phyloP scores from a whole-genome alignment of 2,888 invertebrate species.

The Nomada ferruginata region DNA sequence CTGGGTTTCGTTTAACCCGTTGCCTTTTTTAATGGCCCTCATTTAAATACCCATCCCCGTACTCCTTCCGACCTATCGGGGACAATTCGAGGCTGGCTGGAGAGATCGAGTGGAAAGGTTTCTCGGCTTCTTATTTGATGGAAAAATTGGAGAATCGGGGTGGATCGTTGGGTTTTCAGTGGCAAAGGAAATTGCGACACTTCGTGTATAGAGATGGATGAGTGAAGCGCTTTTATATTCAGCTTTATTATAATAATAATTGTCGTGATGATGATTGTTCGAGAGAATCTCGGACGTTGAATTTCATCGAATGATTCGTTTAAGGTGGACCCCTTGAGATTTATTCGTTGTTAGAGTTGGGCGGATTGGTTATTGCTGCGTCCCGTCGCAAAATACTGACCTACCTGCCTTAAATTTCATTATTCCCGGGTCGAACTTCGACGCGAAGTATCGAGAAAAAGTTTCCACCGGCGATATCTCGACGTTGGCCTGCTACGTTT shows the following conservation, averaged over 20 bases:
- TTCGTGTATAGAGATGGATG: too few relatives aligned
- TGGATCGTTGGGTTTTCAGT: too few relatives aligned
- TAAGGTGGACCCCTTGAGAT: neutral
- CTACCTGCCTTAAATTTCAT: slow-evolving; percentile 8
- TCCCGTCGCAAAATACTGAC: neutral
- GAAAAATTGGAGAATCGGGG: neutral
- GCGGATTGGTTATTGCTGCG: neutral
- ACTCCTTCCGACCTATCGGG: neutral
- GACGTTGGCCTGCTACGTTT: slow-evolving; percentile 25
- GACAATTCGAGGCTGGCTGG: neutral
- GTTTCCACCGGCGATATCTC: slow-evolving; percentile 15
- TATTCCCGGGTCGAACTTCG: neutral
- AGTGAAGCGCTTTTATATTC: too few relatives aligned
- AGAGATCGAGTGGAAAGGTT: neutral
- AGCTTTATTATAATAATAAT: too few relatives aligned
- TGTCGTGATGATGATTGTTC: too few relatives aligned
- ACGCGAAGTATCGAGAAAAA: slow-evolving; percentile 7
- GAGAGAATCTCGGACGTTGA: neutral
- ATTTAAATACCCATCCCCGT: slow-evolving; percentile 24
- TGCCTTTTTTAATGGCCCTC: slow-evolving; percentile 17
- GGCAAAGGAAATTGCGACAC: too few relatives aligned
- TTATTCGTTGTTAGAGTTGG: neutral
- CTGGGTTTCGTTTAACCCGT: slow-evolving; percentile 23
- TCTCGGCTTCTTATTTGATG: neutral
- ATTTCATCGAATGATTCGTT: neutral